A percentile compares a stretch with the other conserved stretches of the same genome.
phyloP scores from a whole-genome alignment of 1,140 invertebrate genomes.

The Diuraphis noxia region DNA sequence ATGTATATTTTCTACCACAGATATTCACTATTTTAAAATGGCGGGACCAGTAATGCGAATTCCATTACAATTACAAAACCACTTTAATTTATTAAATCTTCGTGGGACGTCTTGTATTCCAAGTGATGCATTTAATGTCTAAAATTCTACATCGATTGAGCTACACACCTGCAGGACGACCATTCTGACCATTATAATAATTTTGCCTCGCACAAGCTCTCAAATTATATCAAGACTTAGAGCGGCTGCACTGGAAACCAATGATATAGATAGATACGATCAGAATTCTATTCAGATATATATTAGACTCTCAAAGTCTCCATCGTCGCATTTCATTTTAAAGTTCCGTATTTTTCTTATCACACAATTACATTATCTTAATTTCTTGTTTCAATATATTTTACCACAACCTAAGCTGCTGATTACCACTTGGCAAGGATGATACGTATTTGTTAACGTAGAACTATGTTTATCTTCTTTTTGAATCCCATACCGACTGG shows the following conservation, averaged over 20 bases:
- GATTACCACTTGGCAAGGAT: background rate
- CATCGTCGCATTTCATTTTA: background rate
- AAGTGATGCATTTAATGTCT: background rate
- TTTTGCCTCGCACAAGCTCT: background rate
- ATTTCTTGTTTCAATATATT: background rate
- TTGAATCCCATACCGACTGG: too few relatives aligned
- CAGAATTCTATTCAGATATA: background rate
- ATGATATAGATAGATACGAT: background rate
- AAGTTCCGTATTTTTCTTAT: background rate
- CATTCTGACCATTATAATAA: too few relatives aligned
- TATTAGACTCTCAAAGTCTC: background rate
- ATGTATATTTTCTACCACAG: background rate
- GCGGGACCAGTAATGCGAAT: background rate
- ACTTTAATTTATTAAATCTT: constrained; percentile 11
- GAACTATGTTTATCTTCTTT: too few relatives aligned
- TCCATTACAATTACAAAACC: background rate
- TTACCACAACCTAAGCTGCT: background rate
- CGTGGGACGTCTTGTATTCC: background rate
- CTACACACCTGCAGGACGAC: background rate
- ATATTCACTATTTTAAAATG: background rate
- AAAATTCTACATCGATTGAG: background rate
- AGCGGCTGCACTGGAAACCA: background rate
- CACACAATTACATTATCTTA: too few relatives aligned
- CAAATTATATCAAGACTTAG: background rate
- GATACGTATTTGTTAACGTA: too few relatives aligned